A percentile compares a stretch with the other conserved stretches of the same genome.
phyloP scores from a whole-genome alignment of 2,888 invertebrate species.

The Lasiommata megera region DNA sequence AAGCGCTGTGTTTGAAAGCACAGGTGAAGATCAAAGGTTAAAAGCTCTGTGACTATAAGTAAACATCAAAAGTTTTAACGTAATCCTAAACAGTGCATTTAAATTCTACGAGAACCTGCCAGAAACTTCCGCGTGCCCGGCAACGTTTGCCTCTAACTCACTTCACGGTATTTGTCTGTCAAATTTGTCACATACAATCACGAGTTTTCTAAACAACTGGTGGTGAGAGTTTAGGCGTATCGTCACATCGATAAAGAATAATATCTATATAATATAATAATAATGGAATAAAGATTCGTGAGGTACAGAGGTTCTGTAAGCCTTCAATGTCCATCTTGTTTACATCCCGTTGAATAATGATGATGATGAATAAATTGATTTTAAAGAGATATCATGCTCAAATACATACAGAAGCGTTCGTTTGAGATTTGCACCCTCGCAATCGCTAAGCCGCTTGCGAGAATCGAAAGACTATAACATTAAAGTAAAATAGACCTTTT shows the following conservation, averaged over 20 bases:
- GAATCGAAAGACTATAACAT: too few relatives aligned
- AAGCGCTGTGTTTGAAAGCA: too few relatives aligned
- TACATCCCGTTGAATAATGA: too few relatives aligned
- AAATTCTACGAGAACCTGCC: conserved; percentile 23
- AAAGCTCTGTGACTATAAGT: not conserved
- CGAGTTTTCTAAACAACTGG: conserved; percentile 3
- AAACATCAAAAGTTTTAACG: conserved; percentile 7
- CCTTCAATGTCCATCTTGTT: too few relatives aligned
- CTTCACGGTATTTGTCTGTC: conserved; percentile 20
- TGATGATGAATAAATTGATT: too few relatives aligned
- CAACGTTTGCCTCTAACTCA: conserved; percentile 1
- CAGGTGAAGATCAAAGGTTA: not conserved
- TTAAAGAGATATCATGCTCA: too few relatives aligned
- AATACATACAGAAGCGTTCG: too few relatives aligned
- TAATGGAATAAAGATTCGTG: not conserved
- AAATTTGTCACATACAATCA: conserved; percentile 24
- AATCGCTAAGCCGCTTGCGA: too few relatives aligned
- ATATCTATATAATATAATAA: too few relatives aligned
- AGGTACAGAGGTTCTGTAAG: too few relatives aligned
- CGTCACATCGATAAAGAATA: not conserved
- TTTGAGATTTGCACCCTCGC: too few relatives aligned
- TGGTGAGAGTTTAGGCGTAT: conserved; percentile 8
- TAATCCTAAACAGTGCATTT: conserved; percentile 22
- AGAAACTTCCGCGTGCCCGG: conserved; percentile 11
- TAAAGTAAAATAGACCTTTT: too few relatives aligned